Evolutionary conservation across 2,113 vertebrate species (phyloP), one percentile per base, ranked within the genome.

Genomic region (Syrmaticus mikado): DNA sequence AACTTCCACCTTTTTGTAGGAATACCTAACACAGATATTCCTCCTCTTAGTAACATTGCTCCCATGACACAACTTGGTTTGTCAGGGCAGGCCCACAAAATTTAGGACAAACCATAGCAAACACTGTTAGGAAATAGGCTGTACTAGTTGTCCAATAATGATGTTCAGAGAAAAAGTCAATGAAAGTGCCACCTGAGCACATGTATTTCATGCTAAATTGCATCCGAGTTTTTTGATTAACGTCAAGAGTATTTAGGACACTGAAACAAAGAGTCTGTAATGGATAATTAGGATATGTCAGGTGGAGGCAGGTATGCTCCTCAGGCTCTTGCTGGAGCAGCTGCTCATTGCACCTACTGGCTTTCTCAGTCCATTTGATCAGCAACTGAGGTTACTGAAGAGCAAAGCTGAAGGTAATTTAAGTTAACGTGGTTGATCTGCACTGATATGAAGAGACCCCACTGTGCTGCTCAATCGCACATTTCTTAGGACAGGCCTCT

Each of bases 401-500:
- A 57, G 45, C 21, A 79, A 20, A 82, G 53, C 22, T 3, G 19
- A 66, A 80, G 50, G 34, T 17, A 52, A 30, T 57, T 68, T 36
- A 25, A 72, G 36, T 13, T 36, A 36, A 53, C 7, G 22, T 64
- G 81, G 66, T 60, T 67, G n/a, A 36, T 2, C 25, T 46, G 40
- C 52, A 61, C 45, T 36, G 40, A 82, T n/a, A 15, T 46, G 30
- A 78, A 36, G 27, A 65, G 18, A 19, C 12, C 53, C 34, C 75
- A 27, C 58, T 13, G 27, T 10, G 66, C 8, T 57, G 25, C 34
- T 76, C 75, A 22, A 41, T 67, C 43, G 27, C 4, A 2, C 25
- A 24, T n/a, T 45, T 45, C 57, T 78, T 1, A 16, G 53, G 36
- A 82, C 0, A 0, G 61, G 40, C 6, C 43, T 48, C 34, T 62